Conservation (phyloP, 2,113 vertebrate genomes). For the Sebastes fasciatus region DNA sequence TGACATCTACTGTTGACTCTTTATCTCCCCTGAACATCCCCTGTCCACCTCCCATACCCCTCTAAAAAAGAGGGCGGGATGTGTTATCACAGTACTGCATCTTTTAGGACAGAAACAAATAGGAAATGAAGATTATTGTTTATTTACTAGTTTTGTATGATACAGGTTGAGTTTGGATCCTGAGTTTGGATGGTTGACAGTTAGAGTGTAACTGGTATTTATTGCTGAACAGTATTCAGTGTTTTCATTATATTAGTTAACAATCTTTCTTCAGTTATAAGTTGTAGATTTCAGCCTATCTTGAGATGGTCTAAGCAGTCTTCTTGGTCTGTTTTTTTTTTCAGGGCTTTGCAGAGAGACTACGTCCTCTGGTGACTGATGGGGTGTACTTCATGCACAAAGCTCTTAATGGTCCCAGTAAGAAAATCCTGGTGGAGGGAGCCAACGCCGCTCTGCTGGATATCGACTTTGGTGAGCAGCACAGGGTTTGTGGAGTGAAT, state of each 20-base stretch:
- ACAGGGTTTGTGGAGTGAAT: background rate
- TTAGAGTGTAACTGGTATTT: background rate
- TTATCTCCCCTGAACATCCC: too few relatives aligned
- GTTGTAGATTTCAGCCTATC: too few relatives aligned
- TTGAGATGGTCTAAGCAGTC: background rate
- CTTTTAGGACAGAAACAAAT: background rate
- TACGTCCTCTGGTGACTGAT: constrained; percentile 86
- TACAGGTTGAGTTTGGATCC: too few relatives aligned
- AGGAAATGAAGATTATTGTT: background rate
- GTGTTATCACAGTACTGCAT: background rate
- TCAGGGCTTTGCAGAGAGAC: constrained; percentile 77
- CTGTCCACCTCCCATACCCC: too few relatives aligned
- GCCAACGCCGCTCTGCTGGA: constrained; percentile 88
- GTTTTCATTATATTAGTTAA: background rate
- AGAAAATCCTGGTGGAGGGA: constrained; percentile 89
- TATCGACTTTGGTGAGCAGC: constrained; percentile 86
- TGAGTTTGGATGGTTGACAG: background rate
- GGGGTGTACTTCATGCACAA: constrained; percentile 89
- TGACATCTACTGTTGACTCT: too few relatives aligned
- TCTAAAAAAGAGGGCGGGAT: too few relatives aligned
- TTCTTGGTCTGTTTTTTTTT: background rate
- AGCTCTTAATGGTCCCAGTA: constrained; percentile 85
- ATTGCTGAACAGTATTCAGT: background rate
- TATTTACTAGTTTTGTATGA: background rate
- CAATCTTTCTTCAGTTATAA: too few relatives aligned